Evolutionary conservation across 2,888 invertebrate genomes (phyloP), one percentile per base, ranked within the genome.

Genomic region (Dromius quadrimaculatus): DNA sequence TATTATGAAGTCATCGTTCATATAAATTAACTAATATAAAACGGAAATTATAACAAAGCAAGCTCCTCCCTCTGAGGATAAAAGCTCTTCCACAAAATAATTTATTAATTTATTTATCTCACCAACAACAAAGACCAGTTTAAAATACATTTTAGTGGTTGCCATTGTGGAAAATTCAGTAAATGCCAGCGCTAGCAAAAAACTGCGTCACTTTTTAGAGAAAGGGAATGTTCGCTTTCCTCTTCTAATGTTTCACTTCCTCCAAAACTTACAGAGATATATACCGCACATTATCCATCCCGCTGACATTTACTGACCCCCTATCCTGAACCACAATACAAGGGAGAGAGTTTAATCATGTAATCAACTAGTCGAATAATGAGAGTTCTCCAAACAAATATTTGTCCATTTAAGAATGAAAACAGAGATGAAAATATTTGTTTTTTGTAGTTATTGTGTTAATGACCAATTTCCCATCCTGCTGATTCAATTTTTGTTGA

Each of bases 191-290:
- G 34, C 15, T 23, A 17, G 13, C 34, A 59, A 59, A 59, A 36
- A 47, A 59, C 36, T 13, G 59, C 11, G 59, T 59, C 36, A 59
- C 17, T 59, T 59, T 59, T 59, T 59, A 36, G 36, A 59, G 36
- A 15, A 8, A 0, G 8, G 20, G 38, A 59, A 17, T 36, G 19
- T 19, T 59, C 59, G 20, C 59, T 36, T 59, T 38, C 20, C 59
- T 59, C 32, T 28, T 23, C 63, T 63, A 63, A 63, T 63, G 45
- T 43, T 32, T 17, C 41, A 63, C 63, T 63, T 63, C 63, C 63
- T 63, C 43, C 19, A 6, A 19, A 22, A 13, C 13, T 20, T 19
- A n/a, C n/a, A n/a, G 19, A 45, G 65, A 65, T 50, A 45, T 50
- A 65, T 50, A 65, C 20, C 50, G 34, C 36, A 36, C 65, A 65